Percentiles rank a stretch among this genome's conserved stretches.
Evolutionary conservation across 1,140 invertebrate genomes (phyloP).

Genomic region (Spodoptera litura): DNA sequence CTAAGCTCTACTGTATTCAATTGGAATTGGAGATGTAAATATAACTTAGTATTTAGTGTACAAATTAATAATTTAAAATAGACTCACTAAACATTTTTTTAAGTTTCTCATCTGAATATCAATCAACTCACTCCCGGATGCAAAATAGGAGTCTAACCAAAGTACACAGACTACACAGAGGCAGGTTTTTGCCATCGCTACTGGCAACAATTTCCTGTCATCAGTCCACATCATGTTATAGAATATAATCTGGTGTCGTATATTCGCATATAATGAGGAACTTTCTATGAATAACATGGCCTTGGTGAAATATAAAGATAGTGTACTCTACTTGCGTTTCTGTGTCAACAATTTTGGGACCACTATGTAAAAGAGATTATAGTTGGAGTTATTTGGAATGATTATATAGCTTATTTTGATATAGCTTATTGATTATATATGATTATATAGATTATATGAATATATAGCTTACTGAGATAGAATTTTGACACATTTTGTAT

Average conservation of each 20-base stretch:
- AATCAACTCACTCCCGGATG: slow-evolving; percentile 57
- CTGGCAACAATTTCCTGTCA: slow-evolving; percentile 63
- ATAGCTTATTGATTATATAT: too few species aligned
- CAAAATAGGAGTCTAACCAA: slow-evolving; percentile 56
- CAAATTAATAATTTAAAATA: slow-evolving; percentile 16
- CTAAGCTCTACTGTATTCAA: background rate
- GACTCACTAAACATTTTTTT: background rate
- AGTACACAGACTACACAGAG: slow-evolving; percentile 7
- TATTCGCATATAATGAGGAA: slow-evolving; percentile 18
- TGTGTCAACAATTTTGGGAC: background rate
- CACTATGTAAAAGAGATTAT: too few species aligned
- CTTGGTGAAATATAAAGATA: background rate
- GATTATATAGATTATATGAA: too few species aligned
- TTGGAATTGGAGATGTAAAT: background rate
- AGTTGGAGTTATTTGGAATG: too few species aligned
- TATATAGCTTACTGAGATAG: too few species aligned
- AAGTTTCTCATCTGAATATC: background rate
- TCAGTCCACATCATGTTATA: slow-evolving; percentile 46
- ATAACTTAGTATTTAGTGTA: slow-evolving; percentile 23
- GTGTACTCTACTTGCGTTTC: too few species aligned
- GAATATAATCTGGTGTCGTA: slow-evolving; percentile 24
- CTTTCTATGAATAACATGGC: background rate
- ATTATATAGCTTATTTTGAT: too few species aligned
- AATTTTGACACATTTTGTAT: too few species aligned
- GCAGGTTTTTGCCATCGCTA: slow-evolving; percentile 51